Evolutionary conservation across 2,797 vertebrate genomes (phyloP).

Genomic region (Acipenser ruthenus): DNA sequence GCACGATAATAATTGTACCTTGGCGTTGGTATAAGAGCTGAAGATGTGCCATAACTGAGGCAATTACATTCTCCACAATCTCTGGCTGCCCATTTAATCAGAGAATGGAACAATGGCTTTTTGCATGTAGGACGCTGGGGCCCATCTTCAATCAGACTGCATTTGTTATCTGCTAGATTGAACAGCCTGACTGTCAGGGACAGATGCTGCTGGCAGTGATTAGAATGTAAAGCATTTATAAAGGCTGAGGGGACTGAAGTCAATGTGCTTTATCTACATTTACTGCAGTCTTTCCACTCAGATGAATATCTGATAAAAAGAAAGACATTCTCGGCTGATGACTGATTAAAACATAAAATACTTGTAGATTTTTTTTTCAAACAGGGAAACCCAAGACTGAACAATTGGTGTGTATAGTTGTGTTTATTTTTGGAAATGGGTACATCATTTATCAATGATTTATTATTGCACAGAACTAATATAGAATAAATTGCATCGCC

Average conservation of each 20-base stretch:
- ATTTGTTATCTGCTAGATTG: constrained; percentile 40
- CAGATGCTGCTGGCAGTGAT: constrained; percentile 38
- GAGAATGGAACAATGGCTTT: constrained; percentile 30
- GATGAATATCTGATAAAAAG: constrained; percentile 29
- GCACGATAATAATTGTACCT: constrained; percentile 60
- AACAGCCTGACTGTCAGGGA: constrained; percentile 40
- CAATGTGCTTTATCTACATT: constrained; percentile 27
- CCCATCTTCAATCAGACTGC: constrained; percentile 20
- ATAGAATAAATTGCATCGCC: too few species aligned
- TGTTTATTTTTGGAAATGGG: too few species aligned
- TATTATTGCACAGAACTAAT: too few species aligned
- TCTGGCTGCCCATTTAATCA: constrained; percentile 41
- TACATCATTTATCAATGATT: too few species aligned
- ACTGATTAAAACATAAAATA: constrained; percentile 4
- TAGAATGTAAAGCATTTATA: constrained; percentile 36
- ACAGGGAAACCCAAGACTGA: too few species aligned
- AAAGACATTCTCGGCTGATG: constrained; percentile 5
- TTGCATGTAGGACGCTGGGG: constrained; percentile 20
- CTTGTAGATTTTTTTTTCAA: not conserved
- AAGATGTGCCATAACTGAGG: constrained; percentile 62
- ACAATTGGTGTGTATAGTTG: too few species aligned
- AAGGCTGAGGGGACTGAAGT: constrained; percentile 34
- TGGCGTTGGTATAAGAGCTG: constrained; percentile 63
- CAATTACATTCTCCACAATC: constrained; percentile 50
- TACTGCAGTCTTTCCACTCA: constrained; percentile 27